Evolutionary conservation across 2,113 vertebrate genomes (phyloP).

Genomic region (Brachirus orientalis): DNA sequence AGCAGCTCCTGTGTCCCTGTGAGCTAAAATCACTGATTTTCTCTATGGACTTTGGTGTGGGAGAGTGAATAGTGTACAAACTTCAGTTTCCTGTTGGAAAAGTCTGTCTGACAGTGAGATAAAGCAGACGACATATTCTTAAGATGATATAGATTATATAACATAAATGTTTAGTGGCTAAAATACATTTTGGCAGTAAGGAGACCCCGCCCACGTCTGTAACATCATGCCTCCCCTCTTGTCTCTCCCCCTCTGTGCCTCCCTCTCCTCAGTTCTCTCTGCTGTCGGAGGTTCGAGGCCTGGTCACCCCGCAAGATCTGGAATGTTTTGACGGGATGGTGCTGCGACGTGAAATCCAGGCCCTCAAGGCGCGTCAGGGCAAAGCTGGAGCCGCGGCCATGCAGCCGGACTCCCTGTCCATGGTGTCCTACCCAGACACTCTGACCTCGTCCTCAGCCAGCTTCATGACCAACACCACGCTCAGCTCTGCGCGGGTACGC

Average conservation of each 20-base stretch:
- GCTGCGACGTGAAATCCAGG: conserved; percentile 92
- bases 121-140: too few relatives aligned
- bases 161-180: too few relatives aligned
- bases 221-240: background rate
- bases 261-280: conserved; percentile 88
- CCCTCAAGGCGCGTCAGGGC: conserved; percentile 92
- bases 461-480: conserved; percentile 93
- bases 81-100: too few relatives aligned
- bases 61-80: too few relatives aligned
- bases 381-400: conserved; percentile 58
- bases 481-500: conserved; percentile 95
- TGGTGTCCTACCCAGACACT: conserved; percentile 91
- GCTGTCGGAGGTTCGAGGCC: conserved; percentile 90
- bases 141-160: too few relatives aligned
- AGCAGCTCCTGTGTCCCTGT: too few relatives aligned
- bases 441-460: conserved; percentile 90
- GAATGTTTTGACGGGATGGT: conserved; percentile 93
- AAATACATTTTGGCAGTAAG: too few relatives aligned
- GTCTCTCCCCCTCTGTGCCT: background rate
- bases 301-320: conserved; percentile 91
- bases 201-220: background rate
- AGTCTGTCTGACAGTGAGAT: too few relatives aligned
- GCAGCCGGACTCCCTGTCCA: conserved; percentile 84
- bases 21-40: too few relatives aligned
- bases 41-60: too few relatives aligned